Percentiles rank a stretch among this genome's conserved stretches.
phyloP scores from a whole-genome alignment of 2,888 invertebrate genomes.

The Plagiodera versicolora region DNA sequence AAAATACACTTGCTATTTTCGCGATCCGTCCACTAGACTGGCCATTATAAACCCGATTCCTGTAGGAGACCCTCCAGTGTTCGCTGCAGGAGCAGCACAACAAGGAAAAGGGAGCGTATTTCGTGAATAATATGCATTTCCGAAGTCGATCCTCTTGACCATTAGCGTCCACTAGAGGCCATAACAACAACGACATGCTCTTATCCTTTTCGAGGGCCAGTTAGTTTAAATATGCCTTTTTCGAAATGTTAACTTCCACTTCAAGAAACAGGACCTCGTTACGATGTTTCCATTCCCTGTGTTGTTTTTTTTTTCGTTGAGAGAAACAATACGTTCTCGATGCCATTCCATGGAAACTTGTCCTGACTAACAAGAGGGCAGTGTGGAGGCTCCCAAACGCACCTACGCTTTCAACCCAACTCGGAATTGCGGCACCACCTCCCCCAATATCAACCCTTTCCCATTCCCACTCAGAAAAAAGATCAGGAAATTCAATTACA shows the following conservation, averaged over 20 bases:
- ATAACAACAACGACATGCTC: constrained; percentile 46
- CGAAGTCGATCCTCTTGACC: constrained; percentile 44
- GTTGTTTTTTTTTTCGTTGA: constrained; percentile 49
- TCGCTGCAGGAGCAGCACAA: constrained; percentile 24
- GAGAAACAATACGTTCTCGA: no score
- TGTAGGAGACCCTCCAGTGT: constrained; percentile 25
- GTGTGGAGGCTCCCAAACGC: no score
- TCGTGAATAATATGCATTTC: constrained; percentile 44
- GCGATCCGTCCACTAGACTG: constrained; percentile 15
- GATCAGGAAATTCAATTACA: no score
- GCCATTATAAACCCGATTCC: constrained; percentile 23
- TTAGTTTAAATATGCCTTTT: constrained; percentile 50
- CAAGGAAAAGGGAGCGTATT: constrained; percentile 31
- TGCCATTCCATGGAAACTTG: no score
- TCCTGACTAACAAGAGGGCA: no score
- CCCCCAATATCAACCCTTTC: no score
- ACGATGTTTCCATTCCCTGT: constrained; percentile 54
- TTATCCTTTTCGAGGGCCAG: constrained; percentile 40
- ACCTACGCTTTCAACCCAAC: no score
- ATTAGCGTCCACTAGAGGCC: constrained; percentile 49
- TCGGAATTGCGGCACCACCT: no score
- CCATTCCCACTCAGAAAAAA: no score
- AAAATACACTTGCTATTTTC: constrained; percentile 5
- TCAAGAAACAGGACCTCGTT: constrained; percentile 52
- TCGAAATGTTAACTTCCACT: constrained; percentile 53